These are phyloP conservation scores for Thalassoma bifasciatum DNA, from an alignment of 2,113 vertebrate species.

Conservation along the genomic window DNA sequence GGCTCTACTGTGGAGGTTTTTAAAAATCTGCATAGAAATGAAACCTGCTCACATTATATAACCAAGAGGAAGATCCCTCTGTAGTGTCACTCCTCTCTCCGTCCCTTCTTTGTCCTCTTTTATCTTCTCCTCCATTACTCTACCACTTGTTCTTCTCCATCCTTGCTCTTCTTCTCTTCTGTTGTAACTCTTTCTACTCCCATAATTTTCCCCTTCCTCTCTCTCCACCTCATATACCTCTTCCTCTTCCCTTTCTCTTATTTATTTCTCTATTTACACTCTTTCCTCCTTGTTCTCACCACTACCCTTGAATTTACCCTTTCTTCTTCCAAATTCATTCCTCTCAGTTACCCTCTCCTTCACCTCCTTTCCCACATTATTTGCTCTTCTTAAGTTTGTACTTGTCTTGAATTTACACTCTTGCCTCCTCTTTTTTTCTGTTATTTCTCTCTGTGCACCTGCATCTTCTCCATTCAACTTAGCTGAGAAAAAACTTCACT, in stretches of 20 bases:
- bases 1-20: slow-evolving; percentile 32
- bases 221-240: neutral
- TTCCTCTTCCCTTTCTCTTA: too few relatives aligned
- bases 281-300: neutral
- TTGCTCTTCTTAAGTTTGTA: slow-evolving; percentile 3
- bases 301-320: too few relatives aligned
- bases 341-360: slow-evolving; percentile 2
- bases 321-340: slow-evolving; percentile 21
- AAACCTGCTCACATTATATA: slow-evolving; percentile 32
- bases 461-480: neutral
- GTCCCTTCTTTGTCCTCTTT: too few relatives aligned
- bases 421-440: neutral
- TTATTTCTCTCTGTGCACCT: neutral
- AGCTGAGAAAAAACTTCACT: too few relatives aligned
- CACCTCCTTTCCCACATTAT: neutral
- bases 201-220: neutral
- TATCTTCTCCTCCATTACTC: neutral
- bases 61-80: slow-evolving; percentile 3
- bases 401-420: neutral
- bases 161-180: too few relatives aligned
- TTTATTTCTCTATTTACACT: slow-evolving; percentile 25
- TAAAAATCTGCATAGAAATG: slow-evolving; percentile 42
- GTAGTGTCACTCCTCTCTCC: neutral
- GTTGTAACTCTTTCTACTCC: neutral
- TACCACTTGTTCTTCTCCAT: neutral